Evolutionary conservation across 1,140 invertebrate species (phyloP).

Genomic region (Plutomurus gul): DNA sequence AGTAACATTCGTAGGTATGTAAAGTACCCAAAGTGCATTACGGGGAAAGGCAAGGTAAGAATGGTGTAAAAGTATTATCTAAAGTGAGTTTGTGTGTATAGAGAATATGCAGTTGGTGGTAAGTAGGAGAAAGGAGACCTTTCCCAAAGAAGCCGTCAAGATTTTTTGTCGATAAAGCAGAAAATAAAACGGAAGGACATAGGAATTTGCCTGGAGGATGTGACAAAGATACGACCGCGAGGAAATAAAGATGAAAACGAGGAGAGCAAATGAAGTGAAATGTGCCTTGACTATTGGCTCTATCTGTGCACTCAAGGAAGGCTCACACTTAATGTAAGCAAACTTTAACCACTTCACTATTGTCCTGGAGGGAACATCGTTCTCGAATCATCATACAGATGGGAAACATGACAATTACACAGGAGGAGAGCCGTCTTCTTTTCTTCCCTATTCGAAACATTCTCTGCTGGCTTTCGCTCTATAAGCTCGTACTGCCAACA

Average conservation of each 20-base stretch:
- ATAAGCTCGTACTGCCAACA: too few species aligned
- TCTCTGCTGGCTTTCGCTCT: background rate
- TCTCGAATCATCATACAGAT: slow-evolving; percentile 29
- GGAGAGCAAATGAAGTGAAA: slow-evolving; percentile 35
- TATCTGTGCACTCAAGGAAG: slow-evolving; percentile 23
- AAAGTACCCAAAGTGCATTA: background rate
- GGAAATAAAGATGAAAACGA: slow-evolving; percentile 34
- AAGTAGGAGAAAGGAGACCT: background rate
- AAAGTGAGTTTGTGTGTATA: background rate
- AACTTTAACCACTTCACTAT: slow-evolving; percentile 30
- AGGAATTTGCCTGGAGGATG: slow-evolving; percentile 34
- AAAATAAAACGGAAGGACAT: slow-evolving; percentile 13
- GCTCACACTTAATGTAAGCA: slow-evolving; percentile 22
- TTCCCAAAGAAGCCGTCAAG: slow-evolving; percentile 6
- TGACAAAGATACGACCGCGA: slow-evolving; percentile 19
- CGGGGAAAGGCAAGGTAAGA: background rate
- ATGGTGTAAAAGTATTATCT: too few species aligned
- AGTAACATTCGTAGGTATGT: too few species aligned
- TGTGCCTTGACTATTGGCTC: slow-evolving; percentile 23
- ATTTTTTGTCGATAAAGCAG: background rate
- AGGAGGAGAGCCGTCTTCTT: slow-evolving; percentile 20
- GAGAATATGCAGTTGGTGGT: background rate
- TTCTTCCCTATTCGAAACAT: background rate
- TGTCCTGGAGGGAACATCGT: slow-evolving; percentile 25
- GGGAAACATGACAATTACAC: slow-evolving; percentile 28